Base-by-base conservation (phyloP, 2,888 invertebrate genomes). In the Prosopocoilus inquinatus region DNA sequence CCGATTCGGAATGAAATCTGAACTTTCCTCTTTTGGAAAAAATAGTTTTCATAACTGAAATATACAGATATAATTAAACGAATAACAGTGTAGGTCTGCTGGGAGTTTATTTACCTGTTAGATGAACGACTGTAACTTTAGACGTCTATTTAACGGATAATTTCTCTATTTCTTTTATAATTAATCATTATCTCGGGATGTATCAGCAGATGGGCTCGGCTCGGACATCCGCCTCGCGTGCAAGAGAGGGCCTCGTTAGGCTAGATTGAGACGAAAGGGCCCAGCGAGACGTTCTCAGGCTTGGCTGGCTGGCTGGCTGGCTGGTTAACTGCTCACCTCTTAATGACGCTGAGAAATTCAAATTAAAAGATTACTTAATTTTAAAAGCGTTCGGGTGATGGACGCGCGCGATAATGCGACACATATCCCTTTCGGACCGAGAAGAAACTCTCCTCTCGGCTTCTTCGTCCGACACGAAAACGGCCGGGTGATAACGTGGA, bases 141-240 rank as follows among this genome's bases (percentile, higher is more conserved):
- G 59, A 57, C 56, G 61, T 60, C 60, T 57, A 61, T 66, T 63
- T 64, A 66, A 60, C 62, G 63, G 64, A 61, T 67, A 63, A 66
- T 66, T 67, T 67, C 66, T 68, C 61, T 67, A 64, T 68, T 67
- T 66, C 63, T 64, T 61, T 65, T 63, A 65, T 67, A 68, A 67
- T 69, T 66, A 69, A 67, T 69, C 67, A 69, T 64, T 67, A 69
- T 69, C 67, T 63, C 53, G 38, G 60, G 62, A 50, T 62, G 60
- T 60, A 67, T 67, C 67, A 57, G 55, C 54, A 59, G 50, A 62
- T 63, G 65, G 64, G 63, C 62, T 62, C 53, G 64, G 61, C 59
- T 48, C 56, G 47, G 56, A 55, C 63, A 62, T 45, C 60, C 58
- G 57, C 55, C 50, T 59, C 53, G 58, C 60, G 60, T 55, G 55